Evolutionary conservation across 2,888 invertebrate genomes (phyloP).

Genomic region (Rhamphomyia laevipes): DNA sequence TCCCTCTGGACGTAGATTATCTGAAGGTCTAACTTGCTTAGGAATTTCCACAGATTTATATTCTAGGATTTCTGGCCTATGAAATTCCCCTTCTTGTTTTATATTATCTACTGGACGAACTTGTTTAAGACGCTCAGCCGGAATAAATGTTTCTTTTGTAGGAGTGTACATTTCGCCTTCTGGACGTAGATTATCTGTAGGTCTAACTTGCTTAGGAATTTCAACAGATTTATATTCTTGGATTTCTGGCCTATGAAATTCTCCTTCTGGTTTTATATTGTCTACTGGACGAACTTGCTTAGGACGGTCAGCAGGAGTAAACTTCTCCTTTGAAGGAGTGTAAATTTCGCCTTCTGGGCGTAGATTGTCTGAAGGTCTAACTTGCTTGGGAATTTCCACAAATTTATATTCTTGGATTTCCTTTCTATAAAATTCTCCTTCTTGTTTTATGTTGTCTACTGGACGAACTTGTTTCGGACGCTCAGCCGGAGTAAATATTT

Average conservation of each 20-base stretch:
- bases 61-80: too few species aligned
- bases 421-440: constrained; percentile 43
- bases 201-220: constrained; percentile 32
- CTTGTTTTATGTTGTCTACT: constrained; percentile 40
- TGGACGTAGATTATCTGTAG: constrained; percentile 33
- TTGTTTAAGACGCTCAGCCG: constrained; percentile 33
- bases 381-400: too few species aligned
- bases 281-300: constrained; percentile 39
- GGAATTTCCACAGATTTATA: too few species aligned
- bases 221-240: constrained; percentile 39
- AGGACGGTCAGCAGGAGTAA: constrained; percentile 32
- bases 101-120: constrained; percentile 39
- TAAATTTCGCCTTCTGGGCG: too few species aligned
- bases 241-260: constrained; percentile 40
- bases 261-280: constrained; percentile 45
- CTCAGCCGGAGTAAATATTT: constrained; percentile 40
- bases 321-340: constrained; percentile 32
- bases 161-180: constrained; percentile 44
- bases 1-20: constrained; percentile 45
- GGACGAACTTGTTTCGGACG: constrained; percentile 27
- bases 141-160: constrained; percentile 41
- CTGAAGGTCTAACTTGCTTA: constrained; percentile 31
- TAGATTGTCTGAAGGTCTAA: too few species aligned
- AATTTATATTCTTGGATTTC: constrained; percentile 34
- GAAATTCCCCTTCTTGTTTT: constrained; percentile 37